phyloP scores from a whole-genome alignment of 2,113 vertebrate species.

The Neodontobutis hainanensis region DNA sequence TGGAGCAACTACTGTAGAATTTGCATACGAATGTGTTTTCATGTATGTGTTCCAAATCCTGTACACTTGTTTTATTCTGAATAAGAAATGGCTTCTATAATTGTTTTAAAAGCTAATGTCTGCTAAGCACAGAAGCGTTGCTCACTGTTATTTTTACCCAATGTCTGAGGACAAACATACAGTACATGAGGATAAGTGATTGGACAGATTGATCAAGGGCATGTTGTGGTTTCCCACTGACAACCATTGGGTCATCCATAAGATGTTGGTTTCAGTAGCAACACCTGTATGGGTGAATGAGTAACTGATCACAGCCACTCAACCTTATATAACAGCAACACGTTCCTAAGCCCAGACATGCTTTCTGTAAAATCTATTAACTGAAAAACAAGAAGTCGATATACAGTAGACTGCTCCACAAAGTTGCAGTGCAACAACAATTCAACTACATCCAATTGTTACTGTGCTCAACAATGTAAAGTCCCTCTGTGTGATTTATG shows the following conservation, averaged over 20 bases:
- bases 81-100: no score
- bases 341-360: conserved; percentile 26
- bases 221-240: neutral
- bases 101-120: no score
- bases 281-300: conserved; percentile 49
- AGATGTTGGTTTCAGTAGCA: conserved; percentile 14
- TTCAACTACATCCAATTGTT: conserved; percentile 34
- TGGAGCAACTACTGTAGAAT: no score
- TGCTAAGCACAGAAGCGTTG: no score
- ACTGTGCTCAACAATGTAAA: conserved; percentile 28
- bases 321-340: conserved; percentile 32
- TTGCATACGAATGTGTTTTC: no score
- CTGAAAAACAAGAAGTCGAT: conserved; percentile 47
- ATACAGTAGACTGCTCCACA: conserved; percentile 43
- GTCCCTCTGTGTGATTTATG: conserved; percentile 37
- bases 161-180: neutral
- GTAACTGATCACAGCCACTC: conserved; percentile 25
- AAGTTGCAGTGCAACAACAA: conserved; percentile 34
- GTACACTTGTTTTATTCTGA: no score
- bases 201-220: conserved; percentile 3
- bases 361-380: conserved; percentile 53
- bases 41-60: no score
- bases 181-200: conserved; percentile 5
- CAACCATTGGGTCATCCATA: neutral
- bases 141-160: no score